A percentile compares a stretch with the other conserved stretches of the same genome.
These are phyloP conservation scores for Enteromius argenteus DNA, from an alignment of 2,797 vertebrate species.

Conservation along the genomic window DNA sequence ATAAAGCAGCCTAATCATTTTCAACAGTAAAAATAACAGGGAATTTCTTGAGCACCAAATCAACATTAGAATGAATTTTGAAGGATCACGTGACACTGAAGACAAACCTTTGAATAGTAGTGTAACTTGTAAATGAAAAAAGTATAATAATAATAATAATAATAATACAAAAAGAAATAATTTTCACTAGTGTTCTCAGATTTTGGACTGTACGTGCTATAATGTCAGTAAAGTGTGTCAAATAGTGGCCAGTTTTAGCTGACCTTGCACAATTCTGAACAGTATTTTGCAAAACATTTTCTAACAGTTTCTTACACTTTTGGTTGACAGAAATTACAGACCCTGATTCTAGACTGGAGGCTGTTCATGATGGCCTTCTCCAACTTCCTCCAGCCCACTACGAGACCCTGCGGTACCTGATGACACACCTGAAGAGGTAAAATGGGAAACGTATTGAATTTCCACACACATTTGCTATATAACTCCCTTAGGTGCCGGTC, in stretches of 20 bases:
- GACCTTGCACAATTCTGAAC: background rate
- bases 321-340: constrained; percentile 84
- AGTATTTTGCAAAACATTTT: constrained; percentile 15
- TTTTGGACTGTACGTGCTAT: background rate
- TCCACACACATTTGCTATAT: constrained; percentile 79
- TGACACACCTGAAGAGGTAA: constrained; percentile 83
- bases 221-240: background rate
- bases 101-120: background rate
- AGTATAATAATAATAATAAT: background rate
- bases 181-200: background rate
- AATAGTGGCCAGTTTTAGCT: background rate
- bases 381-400: constrained; percentile 96
- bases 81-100: background rate
- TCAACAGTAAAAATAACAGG: background rate
- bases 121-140: background rate
- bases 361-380: constrained; percentile 91
- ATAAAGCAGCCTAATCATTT: background rate
- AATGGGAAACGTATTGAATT: constrained; percentile 77
- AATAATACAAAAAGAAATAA: background rate
- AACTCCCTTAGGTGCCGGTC: background rate
- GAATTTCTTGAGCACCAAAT: background rate
- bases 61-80: background rate
- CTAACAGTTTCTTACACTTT: constrained; percentile 5
- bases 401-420: constrained; percentile 91
- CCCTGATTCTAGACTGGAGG: constrained; percentile 92